Percentiles rank a stretch among this genome's conserved stretches.
These are phyloP conservation scores for Babylonia areolata DNA, from an alignment of 1,140 invertebrate genomes.

Conservation along the genomic window DNA sequence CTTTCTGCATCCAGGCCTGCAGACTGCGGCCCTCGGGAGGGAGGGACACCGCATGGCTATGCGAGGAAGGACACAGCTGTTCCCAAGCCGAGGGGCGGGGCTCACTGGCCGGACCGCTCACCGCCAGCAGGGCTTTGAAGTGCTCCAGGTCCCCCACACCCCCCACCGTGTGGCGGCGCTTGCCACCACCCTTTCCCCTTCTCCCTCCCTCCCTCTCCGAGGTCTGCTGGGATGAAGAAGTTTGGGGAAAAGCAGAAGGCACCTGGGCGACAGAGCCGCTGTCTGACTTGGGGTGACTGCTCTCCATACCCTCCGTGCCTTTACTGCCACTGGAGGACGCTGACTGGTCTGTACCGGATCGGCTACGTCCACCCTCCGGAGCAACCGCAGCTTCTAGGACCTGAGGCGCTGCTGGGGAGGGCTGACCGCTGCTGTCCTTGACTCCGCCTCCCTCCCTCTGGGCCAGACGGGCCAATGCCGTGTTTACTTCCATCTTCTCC, in stretches of 20 bases:
- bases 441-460: conserved; percentile 10
- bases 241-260: not conserved
- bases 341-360: not conserved
- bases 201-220: not conserved
- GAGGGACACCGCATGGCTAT: conserved; percentile 26
- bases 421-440: not conserved
- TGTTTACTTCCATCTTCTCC: conserved; percentile 56
- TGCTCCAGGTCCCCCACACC: conserved; percentile 90
- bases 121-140: conserved; percentile 78
- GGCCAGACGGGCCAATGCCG: conserved; percentile 23
- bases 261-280: not conserved
- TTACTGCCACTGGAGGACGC: too few species aligned
- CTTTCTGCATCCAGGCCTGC: conserved; percentile 66
- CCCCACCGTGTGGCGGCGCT: conserved; percentile 91
- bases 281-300: not conserved
- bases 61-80: conserved; percentile 69
- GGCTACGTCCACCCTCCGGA: not conserved
- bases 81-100: conserved; percentile 73
- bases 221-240: not conserved
- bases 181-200: conserved; percentile 28
- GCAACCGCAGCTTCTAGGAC: not conserved
- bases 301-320: not conserved
- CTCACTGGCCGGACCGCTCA: conserved; percentile 63
- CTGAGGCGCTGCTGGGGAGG: not conserved
- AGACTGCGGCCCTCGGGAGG: conserved; percentile 51